phyloP scores from a whole-genome alignment of 2,888 invertebrate genomes.

The Cacoxenus indagator region DNA sequence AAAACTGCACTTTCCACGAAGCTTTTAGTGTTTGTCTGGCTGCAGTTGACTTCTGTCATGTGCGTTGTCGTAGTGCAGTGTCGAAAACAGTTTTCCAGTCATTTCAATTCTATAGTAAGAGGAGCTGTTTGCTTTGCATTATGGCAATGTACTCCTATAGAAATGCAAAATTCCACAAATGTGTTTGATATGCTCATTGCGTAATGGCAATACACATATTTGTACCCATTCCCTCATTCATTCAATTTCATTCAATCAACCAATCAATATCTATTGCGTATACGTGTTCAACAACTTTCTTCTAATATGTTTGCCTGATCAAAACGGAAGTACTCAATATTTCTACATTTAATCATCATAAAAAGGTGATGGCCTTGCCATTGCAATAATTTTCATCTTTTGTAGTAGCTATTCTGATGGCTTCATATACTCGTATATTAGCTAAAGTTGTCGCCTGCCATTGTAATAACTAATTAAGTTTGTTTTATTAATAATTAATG shows the following conservation, averaged over 20 bases:
- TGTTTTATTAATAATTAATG: conserved; percentile 20
- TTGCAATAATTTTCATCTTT: not conserved
- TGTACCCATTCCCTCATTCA: too few relatives aligned
- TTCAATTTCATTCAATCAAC: not conserved
- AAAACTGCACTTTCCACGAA: too few relatives aligned
- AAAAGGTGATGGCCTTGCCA: not conserved
- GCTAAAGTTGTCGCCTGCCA: not conserved
- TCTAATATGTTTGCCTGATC: not conserved
- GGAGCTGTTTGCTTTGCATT: too few relatives aligned
- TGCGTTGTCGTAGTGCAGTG: too few relatives aligned
- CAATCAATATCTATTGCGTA: not conserved
- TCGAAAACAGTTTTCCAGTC: too few relatives aligned
- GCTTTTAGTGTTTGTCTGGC: too few relatives aligned
- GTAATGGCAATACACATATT: too few relatives aligned
- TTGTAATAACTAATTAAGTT: not conserved
- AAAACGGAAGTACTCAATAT: conserved; percentile 2
- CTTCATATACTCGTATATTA: not conserved
- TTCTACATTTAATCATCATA: conserved; percentile 17
- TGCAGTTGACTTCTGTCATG: too few relatives aligned
- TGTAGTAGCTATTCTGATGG: not conserved
- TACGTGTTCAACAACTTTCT: not conserved
- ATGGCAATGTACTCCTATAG: too few relatives aligned
- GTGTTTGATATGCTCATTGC: too few relatives aligned
- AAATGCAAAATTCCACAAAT: too few relatives aligned
- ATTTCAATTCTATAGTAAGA: too few relatives aligned